Conservation (phyloP, 2,888 invertebrate species). For the Diachrysia chrysitis region DNA sequence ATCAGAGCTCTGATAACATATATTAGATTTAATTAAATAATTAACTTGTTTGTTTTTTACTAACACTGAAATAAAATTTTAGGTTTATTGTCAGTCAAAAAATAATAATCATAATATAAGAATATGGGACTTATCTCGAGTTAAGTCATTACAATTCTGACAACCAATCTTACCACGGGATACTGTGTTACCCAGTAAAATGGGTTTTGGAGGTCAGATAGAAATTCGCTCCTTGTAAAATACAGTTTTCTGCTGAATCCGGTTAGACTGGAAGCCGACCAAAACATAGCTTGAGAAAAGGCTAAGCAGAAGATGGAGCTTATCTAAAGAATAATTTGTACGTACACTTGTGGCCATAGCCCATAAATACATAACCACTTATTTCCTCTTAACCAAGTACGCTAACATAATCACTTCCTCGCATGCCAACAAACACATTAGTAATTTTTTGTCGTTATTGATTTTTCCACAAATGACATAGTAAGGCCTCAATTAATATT, state of each 20-base stretch:
- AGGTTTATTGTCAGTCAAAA: too few relatives aligned
- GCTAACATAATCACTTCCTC: constrained; percentile 6
- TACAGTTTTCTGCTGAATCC: too few relatives aligned
- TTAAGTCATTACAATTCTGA: too few relatives aligned
- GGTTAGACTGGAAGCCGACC: too few relatives aligned
- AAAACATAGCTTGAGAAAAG: too few relatives aligned
- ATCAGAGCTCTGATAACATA: constrained; percentile 22
- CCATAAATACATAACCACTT: neutral
- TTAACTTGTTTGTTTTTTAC: constrained; percentile 20
- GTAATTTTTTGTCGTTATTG: neutral
- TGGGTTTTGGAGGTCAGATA: too few relatives aligned
- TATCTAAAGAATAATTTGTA: neutral
- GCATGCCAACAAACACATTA: constrained; percentile 1
- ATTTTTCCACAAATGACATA: constrained; percentile 9
- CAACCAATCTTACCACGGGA: too few relatives aligned
- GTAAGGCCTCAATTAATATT: constrained; percentile 9
- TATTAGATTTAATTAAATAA: constrained; percentile 25
- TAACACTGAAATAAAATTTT: constrained; percentile 10
- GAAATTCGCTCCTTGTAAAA: too few relatives aligned
- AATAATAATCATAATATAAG: too few relatives aligned
- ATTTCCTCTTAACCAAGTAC: neutral
- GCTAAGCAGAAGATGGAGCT: too few relatives aligned
- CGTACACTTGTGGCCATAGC: neutral
- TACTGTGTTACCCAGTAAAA: too few relatives aligned
- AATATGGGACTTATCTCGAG: neutral